Evolutionary conservation across 2,797 vertebrate genomes (phyloP).

Genomic region (Peromyscus eremicus): DNA sequence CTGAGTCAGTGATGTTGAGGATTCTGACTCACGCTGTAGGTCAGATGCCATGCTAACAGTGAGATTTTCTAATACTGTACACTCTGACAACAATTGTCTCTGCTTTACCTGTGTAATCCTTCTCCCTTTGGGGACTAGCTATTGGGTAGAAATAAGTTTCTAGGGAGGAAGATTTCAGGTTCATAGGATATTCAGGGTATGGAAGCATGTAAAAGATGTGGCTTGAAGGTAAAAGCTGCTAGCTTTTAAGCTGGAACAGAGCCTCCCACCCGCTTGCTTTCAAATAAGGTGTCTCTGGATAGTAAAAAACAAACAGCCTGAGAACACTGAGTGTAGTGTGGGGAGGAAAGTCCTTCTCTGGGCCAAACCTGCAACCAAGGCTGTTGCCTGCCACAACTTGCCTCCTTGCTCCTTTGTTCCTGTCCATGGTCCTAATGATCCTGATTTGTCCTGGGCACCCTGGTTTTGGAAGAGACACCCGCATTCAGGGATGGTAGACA

Average conservation of each 20-base stretch:
- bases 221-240: neutral
- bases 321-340: neutral
- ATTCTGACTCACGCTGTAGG: neutral
- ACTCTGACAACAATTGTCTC: neutral
- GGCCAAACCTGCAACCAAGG: neutral
- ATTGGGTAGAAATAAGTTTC: neutral
- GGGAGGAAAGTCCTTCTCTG: neutral
- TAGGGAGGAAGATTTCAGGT: slow-evolving; percentile 5
- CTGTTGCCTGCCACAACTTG: slow-evolving; percentile 1
- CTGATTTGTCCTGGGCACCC: neutral
- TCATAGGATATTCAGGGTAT: neutral
- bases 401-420: slow-evolving; percentile 45
- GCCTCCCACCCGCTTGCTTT: slow-evolving; percentile 44
- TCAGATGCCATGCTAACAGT: neutral
- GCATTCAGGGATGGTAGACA: neutral
- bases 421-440: slow-evolving; percentile 34
- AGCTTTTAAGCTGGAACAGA: neutral
- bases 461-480: slow-evolving; percentile 46
- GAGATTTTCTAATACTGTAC: neutral
- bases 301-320: neutral
- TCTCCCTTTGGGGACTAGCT: neutral
- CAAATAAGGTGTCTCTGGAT: slow-evolving; percentile 50
- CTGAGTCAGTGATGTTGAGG: slow-evolving; percentile 24
- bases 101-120: neutral
- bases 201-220: neutral